phyloP scores from a whole-genome alignment of 2,888 invertebrate species.

The Mylabris sibirica region DNA sequence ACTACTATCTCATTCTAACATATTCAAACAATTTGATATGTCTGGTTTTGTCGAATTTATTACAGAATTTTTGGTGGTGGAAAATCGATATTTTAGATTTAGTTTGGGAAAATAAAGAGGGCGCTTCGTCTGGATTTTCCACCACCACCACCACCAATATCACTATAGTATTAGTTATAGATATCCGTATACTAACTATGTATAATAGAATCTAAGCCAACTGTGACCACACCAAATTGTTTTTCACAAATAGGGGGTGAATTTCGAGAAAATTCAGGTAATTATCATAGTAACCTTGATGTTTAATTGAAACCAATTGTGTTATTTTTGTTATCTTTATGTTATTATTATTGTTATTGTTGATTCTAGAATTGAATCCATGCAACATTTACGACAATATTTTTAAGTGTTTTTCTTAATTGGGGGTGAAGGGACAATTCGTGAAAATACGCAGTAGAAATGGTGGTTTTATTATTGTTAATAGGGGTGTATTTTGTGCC shows the following conservation, averaged over 20 bases:
- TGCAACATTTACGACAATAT: constrained; percentile 2
- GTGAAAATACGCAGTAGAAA: not conserved
- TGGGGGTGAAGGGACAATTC: too few species aligned
- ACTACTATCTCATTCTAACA: not conserved
- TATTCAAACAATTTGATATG: not conserved
- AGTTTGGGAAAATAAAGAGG: not conserved
- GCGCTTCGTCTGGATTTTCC: constrained; percentile 1
- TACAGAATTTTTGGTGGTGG: not conserved
- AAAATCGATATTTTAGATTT: not conserved
- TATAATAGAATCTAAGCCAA: too few species aligned
- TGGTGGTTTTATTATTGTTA: not conserved
- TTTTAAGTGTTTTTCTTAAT: too few species aligned
- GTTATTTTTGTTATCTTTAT: not conserved
- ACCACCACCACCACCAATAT: not conserved
- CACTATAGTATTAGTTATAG: not conserved
- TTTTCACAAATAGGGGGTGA: too few species aligned
- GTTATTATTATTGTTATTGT: not conserved
- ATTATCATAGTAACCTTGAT: not conserved
- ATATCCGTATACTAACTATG: too few species aligned
- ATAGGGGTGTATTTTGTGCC: constrained; percentile 42
- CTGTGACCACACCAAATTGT: not conserved
- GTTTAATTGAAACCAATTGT: not conserved
- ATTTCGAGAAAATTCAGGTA: not conserved
- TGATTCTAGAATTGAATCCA: not conserved
- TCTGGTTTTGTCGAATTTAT: not conserved